Conservation (phyloP, 2,888 invertebrate genomes). For the Callimorpha dominula region DNA sequence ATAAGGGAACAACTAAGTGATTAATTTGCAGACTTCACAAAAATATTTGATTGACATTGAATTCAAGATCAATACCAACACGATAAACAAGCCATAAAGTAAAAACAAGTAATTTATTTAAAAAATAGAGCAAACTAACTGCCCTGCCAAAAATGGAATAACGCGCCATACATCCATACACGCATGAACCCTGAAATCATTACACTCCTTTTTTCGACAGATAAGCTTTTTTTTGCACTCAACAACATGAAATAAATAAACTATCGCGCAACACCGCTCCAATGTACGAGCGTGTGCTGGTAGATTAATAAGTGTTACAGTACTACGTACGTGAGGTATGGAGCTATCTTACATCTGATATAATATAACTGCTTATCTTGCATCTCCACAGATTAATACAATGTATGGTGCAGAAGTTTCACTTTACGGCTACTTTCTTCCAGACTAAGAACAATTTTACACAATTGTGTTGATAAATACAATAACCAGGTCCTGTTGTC, state of each 20-base stretch:
- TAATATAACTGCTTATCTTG: constrained; percentile 23
- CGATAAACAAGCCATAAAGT: too few relatives aligned
- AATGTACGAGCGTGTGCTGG: constrained; percentile 9
- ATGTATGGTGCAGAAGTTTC: constrained; percentile 5
- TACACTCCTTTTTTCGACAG: background rate
- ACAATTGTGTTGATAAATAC: background rate
- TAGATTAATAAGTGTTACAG: constrained; percentile 14
- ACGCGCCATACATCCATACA: too few relatives aligned
- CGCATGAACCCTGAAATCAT: too few relatives aligned
- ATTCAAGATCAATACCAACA: too few relatives aligned
- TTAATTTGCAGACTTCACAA: background rate
- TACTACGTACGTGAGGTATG: constrained; percentile 13
- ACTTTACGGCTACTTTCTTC: constrained; percentile 3
- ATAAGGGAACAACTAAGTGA: background rate
- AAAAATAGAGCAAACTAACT: too few relatives aligned
- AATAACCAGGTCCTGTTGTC: background rate
- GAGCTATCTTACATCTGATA: constrained; percentile 28
- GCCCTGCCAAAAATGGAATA: too few relatives aligned
- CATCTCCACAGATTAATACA: constrained; percentile 26
- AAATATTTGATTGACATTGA: too few relatives aligned
- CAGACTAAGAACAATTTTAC: background rate
- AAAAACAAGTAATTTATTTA: too few relatives aligned
- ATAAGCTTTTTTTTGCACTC: background rate
- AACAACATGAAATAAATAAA: background rate
- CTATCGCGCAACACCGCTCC: background rate